Evolutionary conservation across 2,797 vertebrate species (phyloP).

Genomic region (Tapirus indicus): DNA sequence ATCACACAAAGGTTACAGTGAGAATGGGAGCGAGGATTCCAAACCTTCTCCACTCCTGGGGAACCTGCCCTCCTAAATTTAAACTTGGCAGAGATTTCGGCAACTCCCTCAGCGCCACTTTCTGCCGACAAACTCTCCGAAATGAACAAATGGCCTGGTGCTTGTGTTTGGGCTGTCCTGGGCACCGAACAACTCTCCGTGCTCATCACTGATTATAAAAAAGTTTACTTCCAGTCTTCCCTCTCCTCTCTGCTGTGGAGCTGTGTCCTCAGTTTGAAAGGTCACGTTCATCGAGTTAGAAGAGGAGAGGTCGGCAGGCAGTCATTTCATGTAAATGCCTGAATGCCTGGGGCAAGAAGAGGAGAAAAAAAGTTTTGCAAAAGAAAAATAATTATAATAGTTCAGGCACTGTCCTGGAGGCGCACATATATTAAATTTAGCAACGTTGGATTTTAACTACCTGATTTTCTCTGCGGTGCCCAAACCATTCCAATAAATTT

Average conservation of each 20-base stretch:
- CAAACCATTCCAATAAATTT: constrained; percentile 15
- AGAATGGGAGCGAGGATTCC: neutral
- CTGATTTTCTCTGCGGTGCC: neutral
- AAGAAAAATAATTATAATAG: constrained; percentile 56
- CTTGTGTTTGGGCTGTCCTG: constrained; percentile 34
- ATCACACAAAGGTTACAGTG: neutral
- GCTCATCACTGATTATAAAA: neutral
- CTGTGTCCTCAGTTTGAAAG: constrained; percentile 46
- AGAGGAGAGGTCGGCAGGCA: neutral
- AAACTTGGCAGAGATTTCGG: constrained; percentile 34
- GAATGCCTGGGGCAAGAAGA: neutral
- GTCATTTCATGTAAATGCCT: constrained; percentile 25
- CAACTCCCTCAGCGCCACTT: neutral
- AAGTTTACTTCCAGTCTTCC: neutral
- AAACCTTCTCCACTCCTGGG: constrained; percentile 3
- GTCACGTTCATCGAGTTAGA: constrained; percentile 50
- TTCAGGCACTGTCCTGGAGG: neutral
- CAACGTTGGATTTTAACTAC: neutral
- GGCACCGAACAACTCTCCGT: neutral
- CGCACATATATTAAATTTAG: constrained; percentile 38
- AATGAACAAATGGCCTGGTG: constrained; percentile 45
- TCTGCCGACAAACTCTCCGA: constrained; percentile 51
- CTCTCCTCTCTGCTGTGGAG: neutral
- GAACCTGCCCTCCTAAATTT: constrained; percentile 59
- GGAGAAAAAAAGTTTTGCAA: neutral